Conservation (phyloP, 2,113 vertebrate genomes). For the Plecotus auritus region DNA sequence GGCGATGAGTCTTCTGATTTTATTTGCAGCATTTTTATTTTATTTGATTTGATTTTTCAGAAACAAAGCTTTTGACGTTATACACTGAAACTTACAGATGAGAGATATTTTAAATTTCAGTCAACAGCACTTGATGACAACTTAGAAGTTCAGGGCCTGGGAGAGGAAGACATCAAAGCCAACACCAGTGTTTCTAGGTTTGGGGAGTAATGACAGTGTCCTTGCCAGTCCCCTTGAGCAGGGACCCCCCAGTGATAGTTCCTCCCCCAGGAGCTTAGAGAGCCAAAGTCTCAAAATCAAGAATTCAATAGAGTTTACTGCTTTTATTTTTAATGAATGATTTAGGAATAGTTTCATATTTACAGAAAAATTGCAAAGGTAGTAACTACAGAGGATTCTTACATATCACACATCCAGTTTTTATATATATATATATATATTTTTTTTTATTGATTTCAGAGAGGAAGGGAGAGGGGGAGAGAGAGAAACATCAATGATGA, state of each 20-base stretch:
- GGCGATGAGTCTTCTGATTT: neutral
- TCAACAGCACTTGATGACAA: neutral
- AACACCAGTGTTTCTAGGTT: neutral
- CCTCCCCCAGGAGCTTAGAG: neutral
- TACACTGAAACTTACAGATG: neutral
- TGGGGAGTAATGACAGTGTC: neutral
- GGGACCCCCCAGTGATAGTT: neutral
- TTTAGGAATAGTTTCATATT: neutral
- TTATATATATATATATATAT: no score
- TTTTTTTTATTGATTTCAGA: no score
- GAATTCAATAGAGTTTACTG: neutral
- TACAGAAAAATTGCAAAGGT: neutral
- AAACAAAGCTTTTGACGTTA: neutral
- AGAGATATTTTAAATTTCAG: neutral
- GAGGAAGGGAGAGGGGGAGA: no score
- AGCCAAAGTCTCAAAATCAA: neutral
- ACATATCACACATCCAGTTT: neutral
- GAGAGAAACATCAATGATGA: no score
- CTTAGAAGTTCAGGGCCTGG: neutral
- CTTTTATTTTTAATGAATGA: neutral
- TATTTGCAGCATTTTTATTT: neutral
- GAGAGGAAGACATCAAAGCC: neutral
- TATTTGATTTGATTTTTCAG: no score
- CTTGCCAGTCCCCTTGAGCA: neutral
- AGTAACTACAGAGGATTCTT: neutral